Evolutionary conservation across 2,888 invertebrate genomes (phyloP).

Genomic region (Stenolophus ochropezus): DNA sequence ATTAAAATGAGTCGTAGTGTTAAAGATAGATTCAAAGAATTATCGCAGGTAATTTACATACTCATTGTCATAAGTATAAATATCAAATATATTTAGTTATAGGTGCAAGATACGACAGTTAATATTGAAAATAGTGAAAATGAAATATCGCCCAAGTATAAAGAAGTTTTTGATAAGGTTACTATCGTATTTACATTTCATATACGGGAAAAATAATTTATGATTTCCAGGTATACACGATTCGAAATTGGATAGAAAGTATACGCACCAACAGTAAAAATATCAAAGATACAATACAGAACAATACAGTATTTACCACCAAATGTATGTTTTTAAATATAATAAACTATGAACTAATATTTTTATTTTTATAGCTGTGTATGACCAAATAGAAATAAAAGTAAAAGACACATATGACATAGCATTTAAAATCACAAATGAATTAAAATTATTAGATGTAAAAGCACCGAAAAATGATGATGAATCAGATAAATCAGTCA

Average conservation of each 20-base stretch:
- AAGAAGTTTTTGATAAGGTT: conserved; percentile 54
- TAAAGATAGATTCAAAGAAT: conserved; percentile 59
- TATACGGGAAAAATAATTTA: background rate
- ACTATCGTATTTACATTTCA: background rate
- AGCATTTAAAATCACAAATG: conserved; percentile 75
- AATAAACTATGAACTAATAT: background rate
- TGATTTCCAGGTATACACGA: conserved; percentile 73
- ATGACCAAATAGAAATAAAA: conserved; percentile 78
- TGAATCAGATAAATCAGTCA: conserved; percentile 63
- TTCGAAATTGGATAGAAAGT: conserved; percentile 74
- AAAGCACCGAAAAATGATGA: conserved; percentile 65
- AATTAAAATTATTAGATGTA: conserved; percentile 74
- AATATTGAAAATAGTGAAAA: conserved; percentile 24
- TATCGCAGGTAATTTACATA: conserved; percentile 57
- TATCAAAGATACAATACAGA: conserved; percentile 59
- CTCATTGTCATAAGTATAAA: background rate
- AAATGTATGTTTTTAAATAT: conserved; percentile 18
- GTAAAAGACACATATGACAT: conserved; percentile 75
- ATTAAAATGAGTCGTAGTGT: conserved; percentile 47
- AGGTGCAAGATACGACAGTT: conserved; percentile 12
- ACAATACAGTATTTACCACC: conserved; percentile 21
- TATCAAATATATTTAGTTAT: conserved; percentile 15
- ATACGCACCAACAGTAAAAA: conserved; percentile 74
- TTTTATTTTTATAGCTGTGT: conserved; percentile 73
- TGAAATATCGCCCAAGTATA: conserved; percentile 37